Percentiles rank a stretch among this genome's conserved stretches.
Evolutionary conservation across 2,113 vertebrate species (phyloP).

Genomic region (Aythya baeri): DNA sequence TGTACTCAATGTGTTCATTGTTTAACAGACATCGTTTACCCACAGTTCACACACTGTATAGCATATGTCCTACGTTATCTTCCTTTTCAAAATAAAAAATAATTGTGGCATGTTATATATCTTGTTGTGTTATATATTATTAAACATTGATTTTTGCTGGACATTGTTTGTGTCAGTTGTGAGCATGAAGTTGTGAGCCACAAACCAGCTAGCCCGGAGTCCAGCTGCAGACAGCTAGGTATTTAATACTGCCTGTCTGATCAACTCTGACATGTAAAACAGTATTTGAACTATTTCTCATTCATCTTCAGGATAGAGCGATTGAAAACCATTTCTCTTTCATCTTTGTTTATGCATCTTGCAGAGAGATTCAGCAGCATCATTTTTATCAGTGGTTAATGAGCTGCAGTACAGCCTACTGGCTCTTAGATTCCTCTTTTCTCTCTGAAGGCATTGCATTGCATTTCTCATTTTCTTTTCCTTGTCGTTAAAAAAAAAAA

Average conservation of each 20-base stretch:
- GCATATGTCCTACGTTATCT: neutral
- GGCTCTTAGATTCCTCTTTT: neutral
- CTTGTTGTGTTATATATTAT: neutral
- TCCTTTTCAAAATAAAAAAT: neutral
- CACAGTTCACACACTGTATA: neutral
- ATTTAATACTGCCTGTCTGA: neutral
- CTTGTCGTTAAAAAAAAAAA: neutral
- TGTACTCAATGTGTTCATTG: neutral
- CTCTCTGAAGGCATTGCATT: neutral
- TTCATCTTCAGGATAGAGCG: neutral
- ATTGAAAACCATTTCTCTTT: neutral
- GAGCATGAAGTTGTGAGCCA: neutral
- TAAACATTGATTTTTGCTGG: neutral
- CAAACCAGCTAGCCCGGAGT: neutral
- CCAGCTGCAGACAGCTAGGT: neutral
- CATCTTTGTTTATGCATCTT: neutral
- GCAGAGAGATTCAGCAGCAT: neutral
- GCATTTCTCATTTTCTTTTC: neutral
- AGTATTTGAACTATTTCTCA: neutral
- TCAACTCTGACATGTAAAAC: neutral
- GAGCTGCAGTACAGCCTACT: constrained; percentile 10
- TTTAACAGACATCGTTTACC: neutral
- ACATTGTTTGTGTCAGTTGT: neutral
- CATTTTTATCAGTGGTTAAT: constrained; percentile 20
- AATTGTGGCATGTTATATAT: accelerated